Evolutionary conservation across 2,797 vertebrate genomes (phyloP).

Genomic region (Petrocephalus schoutedeni): DNA sequence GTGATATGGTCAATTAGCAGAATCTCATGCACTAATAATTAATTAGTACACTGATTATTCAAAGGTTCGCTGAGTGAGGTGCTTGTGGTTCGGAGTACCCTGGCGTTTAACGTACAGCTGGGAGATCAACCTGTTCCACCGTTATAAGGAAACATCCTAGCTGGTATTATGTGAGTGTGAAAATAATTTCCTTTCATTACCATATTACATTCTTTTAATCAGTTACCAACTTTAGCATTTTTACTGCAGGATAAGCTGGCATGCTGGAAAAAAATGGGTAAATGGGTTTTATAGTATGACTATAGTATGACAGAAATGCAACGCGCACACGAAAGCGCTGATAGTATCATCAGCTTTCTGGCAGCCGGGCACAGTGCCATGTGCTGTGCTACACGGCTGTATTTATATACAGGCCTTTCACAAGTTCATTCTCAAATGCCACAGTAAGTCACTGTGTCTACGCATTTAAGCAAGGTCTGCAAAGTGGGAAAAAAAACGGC

Average conservation of each 20-base stretch:
- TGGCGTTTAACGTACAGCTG: background rate
- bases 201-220: background rate
- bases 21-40: background rate
- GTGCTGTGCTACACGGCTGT: background rate
- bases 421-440: slow-evolving; percentile 4
- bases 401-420: background rate
- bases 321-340: background rate
- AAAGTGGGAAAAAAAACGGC: background rate
- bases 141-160: background rate
- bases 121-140: background rate
- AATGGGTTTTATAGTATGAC: background rate
- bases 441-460: background rate
- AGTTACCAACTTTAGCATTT: no score
- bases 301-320: background rate
- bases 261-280: background rate
- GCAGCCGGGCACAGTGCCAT: background rate
- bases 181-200: background rate
- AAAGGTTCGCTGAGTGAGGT: background rate
- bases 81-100: background rate
- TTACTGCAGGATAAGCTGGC: background rate
- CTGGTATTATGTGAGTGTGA: background rate
- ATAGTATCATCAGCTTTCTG: background rate
- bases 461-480: background rate
- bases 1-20: background rate
- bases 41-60: background rate